phyloP scores from a whole-genome alignment of 2,113 vertebrate genomes.

The Dromiciops gliroides region DNA sequence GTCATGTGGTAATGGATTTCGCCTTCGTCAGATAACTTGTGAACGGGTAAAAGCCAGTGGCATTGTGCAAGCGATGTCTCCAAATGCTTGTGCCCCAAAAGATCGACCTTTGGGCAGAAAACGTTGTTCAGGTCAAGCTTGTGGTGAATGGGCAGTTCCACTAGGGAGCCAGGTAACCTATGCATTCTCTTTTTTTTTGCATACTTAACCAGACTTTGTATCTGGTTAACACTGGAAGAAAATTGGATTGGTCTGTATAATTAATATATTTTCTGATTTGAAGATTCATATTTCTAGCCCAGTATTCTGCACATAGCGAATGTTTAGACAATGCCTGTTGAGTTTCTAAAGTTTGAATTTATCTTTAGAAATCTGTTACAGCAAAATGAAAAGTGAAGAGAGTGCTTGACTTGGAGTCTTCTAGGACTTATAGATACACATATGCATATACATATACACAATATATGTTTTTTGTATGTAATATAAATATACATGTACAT shows the following conservation, averaged over 20 bases:
- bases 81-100: conserved; percentile 66
- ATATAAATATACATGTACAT: neutral
- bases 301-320: neutral
- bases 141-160: conserved; percentile 74
- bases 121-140: conserved; percentile 80
- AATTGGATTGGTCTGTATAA: neutral
- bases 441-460: neutral
- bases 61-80: conserved; percentile 53
- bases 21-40: conserved; percentile 85
- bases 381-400: neutral
- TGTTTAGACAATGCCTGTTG: neutral
- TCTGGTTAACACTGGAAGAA: neutral
- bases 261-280: neutral
- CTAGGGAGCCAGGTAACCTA: conserved; percentile 83
- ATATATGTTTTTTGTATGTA: neutral
- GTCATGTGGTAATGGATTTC: conserved; percentile 87
- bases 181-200: neutral
- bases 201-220: too few species aligned
- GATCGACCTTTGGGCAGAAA: conserved; percentile 79
- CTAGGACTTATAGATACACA: neutral
- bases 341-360: neutral
- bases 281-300: neutral
- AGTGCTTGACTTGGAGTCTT: neutral
- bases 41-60: conserved; percentile 80
- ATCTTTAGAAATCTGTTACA: neutral